Percentiles rank a stretch among this genome's conserved stretches.
Conservation (phyloP, 2,888 invertebrate species). For the Chouioia cunea region DNA sequence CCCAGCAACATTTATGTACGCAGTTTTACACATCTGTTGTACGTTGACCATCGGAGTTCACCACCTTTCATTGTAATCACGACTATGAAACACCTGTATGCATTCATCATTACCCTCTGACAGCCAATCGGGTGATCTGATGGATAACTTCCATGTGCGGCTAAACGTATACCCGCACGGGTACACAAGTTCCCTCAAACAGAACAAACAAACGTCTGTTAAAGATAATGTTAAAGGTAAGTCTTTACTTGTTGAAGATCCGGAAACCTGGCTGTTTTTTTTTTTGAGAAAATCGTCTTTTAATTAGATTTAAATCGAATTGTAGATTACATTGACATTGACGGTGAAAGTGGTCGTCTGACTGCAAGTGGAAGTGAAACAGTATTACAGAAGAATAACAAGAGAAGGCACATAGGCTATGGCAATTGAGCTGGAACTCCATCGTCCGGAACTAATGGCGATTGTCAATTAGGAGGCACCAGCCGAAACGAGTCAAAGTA, state of each 20-base stretch:
- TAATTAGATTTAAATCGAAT: slow-evolving; percentile 44
- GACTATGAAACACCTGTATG: background rate
- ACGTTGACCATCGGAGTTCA: no score
- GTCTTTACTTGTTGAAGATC: slow-evolving; percentile 24
- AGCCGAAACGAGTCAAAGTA: slow-evolving; percentile 61
- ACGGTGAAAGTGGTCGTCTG: background rate
- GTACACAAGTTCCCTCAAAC: slow-evolving; percentile 9
- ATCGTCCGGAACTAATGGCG: slow-evolving; percentile 66
- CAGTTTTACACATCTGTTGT: no score
- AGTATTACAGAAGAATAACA: background rate
- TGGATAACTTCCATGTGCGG: background rate
- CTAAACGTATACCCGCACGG: no score
- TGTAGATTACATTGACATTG: slow-evolving; percentile 40
- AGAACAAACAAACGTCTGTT: slow-evolving; percentile 28
- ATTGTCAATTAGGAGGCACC: slow-evolving; percentile 64
- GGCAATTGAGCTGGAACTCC: slow-evolving; percentile 52
- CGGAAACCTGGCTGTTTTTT: slow-evolving; percentile 21
- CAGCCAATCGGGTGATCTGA: background rate
- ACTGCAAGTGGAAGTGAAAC: slow-evolving; percentile 15
- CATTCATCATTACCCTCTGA: background rate
- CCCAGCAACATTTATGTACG: no score
- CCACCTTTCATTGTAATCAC: background rate
- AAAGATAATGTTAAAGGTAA: slow-evolving; percentile 23
- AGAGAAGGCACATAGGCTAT: slow-evolving; percentile 21
- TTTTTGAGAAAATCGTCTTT: slow-evolving; percentile 40